Conservation (phyloP, 1,140 invertebrate genomes). For the Scaptomyza pallida region DNA sequence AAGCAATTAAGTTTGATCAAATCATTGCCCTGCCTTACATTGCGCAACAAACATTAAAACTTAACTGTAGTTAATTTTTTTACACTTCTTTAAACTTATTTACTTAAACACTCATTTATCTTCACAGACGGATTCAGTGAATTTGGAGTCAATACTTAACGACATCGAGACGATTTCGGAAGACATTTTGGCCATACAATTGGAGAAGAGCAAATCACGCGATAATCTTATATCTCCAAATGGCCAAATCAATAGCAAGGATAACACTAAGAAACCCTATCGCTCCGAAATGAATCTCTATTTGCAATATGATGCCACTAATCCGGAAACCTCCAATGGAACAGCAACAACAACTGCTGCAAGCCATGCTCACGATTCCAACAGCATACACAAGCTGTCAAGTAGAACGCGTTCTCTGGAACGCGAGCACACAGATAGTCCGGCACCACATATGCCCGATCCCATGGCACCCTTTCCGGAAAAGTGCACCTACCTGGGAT, state of each 20-base stretch:
- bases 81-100: no score
- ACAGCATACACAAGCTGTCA: constrained; percentile 45
- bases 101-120: neutral
- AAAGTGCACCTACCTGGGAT: constrained; percentile 76
- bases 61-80: neutral
- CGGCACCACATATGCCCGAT: constrained; percentile 78
- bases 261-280: constrained; percentile 72
- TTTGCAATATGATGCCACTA: constrained; percentile 73
- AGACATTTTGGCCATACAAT: constrained; percentile 81
- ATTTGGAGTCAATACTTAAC: constrained; percentile 85
- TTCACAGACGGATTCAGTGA: constrained; percentile 77
- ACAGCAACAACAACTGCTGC: constrained; percentile 30
- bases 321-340: constrained; percentile 52
- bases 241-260: constrained; percentile 45
- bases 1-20: neutral
- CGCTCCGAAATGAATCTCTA: constrained; percentile 83
- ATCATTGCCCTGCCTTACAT: neutral
- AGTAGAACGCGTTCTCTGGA: constrained; percentile 63
- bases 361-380: constrained; percentile 38
- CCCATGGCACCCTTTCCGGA: constrained; percentile 80
- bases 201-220: constrained; percentile 73
- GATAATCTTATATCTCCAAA: constrained; percentile 53
- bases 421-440: constrained; percentile 74
- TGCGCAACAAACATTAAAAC: neutral
- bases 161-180: constrained; percentile 85